Evolutionary conservation across 2,888 invertebrate genomes (phyloP), one percentile per base, ranked within the genome.

Genomic region (Hemistola chrysoprasaria): DNA sequence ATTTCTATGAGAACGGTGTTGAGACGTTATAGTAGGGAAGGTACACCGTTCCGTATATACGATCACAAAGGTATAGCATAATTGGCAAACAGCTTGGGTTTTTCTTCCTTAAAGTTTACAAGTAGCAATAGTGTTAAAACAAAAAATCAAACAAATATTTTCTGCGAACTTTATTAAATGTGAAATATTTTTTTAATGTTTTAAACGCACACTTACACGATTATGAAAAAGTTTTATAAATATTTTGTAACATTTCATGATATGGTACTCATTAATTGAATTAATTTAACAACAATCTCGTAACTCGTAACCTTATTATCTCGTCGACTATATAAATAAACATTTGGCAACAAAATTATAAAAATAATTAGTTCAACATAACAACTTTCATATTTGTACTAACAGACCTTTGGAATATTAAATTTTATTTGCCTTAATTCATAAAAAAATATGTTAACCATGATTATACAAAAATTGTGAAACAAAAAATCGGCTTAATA

Each of bases 81-180:
- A n/a, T n/a, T n/a, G n/a, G n/a, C n/a, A n/a, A n/a, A n/a, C n/a
- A n/a, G n/a, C n/a, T n/a, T n/a, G n/a, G n/a, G n/a, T n/a, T n/a
- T n/a, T n/a, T n/a, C n/a, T n/a, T n/a, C n/a, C n/a, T n/a, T n/a
- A n/a, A n/a, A n/a, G n/a, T n/a, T n/a, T n/a, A n/a, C n/a, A n/a
- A n/a, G n/a, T n/a, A n/a, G n/a, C n/a, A n/a, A 16, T 16, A 16
- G 2, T 16, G 16, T 3, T 16, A 16, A 16, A 16, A 3, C 2
- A 16, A 16, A 16, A 4, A 16, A 3, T 16, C 16, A 16, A 30
- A 37, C 11, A 11, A 21, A 28, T 10, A 25, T 30, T 65, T 65
- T 57, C 51, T 71, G 65, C 48, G 64, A 78, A 72, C 61, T 76
- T 78, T 77, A 80, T 74, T 78, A 73, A 71, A 74, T 68, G 50